A percentile compares a stretch with the other conserved stretches of the same genome.
phyloP scores from a whole-genome alignment of 2,888 invertebrate species.

The Ectemnius lituratus region DNA sequence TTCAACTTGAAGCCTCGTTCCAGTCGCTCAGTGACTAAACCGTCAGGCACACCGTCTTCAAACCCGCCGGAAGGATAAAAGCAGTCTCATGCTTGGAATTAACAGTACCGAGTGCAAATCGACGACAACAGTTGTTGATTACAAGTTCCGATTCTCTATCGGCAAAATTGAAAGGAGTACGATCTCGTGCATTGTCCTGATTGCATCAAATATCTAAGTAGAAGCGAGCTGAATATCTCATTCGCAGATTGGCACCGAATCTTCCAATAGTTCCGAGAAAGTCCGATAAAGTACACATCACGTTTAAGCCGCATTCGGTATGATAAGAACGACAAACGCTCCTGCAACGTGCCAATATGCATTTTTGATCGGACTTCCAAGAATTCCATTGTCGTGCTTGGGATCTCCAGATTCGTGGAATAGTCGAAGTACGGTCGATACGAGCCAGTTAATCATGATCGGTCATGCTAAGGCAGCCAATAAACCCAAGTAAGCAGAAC shows the following conservation, averaged over 20 bases:
- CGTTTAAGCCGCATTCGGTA: constrained; percentile 32
- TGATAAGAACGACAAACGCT: constrained; percentile 48
- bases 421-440: too few species aligned
- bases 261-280: constrained; percentile 39
- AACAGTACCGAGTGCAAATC: constrained; percentile 39
- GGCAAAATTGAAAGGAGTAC: not conserved
- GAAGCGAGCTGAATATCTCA: too few species aligned
- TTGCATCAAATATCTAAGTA: too few species aligned
- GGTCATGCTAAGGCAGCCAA: too few species aligned
- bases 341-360: constrained; percentile 51
- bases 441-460: too few species aligned
- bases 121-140: constrained; percentile 13
- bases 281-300: constrained; percentile 45
- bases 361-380: constrained; percentile 44
- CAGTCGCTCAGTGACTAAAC: constrained; percentile 33
- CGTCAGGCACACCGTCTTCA: constrained; percentile 13
- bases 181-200: too few species aligned
- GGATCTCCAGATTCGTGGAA: constrained; percentile 7
- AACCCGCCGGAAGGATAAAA: not conserved
- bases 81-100: constrained; percentile 28
- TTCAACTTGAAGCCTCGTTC: constrained; percentile 26
- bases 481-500: too few species aligned
- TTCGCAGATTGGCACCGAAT: not conserved
- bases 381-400: constrained; percentile 12
- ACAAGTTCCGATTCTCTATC: not conserved